phyloP scores from a whole-genome alignment of 1,140 invertebrate genomes.

The Aphis gossypii region DNA sequence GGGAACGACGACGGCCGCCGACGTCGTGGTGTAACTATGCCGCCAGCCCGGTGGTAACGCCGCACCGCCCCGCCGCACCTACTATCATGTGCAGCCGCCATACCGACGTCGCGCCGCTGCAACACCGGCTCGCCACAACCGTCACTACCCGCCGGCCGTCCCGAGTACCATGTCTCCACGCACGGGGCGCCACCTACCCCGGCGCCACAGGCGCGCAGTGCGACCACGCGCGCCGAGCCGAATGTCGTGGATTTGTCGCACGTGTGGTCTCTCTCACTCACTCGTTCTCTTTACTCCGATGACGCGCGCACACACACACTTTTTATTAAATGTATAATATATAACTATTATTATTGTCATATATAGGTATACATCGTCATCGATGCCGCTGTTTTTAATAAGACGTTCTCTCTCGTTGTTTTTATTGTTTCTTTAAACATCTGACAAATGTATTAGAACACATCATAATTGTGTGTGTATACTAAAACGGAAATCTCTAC shows the following conservation, averaged over 20 bases:
- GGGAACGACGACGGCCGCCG: slow-evolving; percentile 53
- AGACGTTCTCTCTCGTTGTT: neutral
- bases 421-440: neutral
- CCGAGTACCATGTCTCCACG: slow-evolving; percentile 47
- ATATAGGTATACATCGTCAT: neutral
- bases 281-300: neutral
- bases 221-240: slow-evolving; percentile 55
- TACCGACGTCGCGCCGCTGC: neutral
- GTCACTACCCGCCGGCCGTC: neutral
- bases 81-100: neutral
- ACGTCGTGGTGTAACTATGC: slow-evolving; percentile 46
- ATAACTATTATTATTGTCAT: neutral
- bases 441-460: neutral
- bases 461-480: neutral
- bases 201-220: slow-evolving; percentile 48
- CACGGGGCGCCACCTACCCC: slow-evolving; percentile 54
- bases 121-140: slow-evolving; percentile 1
- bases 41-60: slow-evolving; percentile 43
- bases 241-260: slow-evolving; percentile 50
- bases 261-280: slow-evolving; percentile 14
- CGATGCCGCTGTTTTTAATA: neutral
- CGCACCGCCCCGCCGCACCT: neutral
- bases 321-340: neutral
- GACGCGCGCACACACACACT: neutral
- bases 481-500: neutral